phyloP scores from a whole-genome alignment of 2,888 invertebrate genomes.

The Diarsia dahlii region DNA sequence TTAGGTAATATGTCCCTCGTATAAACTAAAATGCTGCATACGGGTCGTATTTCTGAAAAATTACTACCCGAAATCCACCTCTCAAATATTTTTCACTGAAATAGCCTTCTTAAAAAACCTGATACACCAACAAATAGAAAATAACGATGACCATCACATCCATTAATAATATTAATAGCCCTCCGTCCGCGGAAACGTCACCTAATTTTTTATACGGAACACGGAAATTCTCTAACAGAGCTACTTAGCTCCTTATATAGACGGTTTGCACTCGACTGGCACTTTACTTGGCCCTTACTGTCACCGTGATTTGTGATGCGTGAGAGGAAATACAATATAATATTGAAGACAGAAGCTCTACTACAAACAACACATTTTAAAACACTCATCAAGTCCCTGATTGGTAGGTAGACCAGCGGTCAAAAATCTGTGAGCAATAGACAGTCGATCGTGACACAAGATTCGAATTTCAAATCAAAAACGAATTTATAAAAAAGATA shows the following conservation, averaged over 20 bases:
- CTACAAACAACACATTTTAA: neutral
- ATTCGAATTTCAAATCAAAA: constrained; percentile 8
- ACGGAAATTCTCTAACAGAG: constrained; percentile 50
- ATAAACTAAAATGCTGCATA: too few relatives aligned
- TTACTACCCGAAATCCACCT: neutral
- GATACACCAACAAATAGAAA: constrained; percentile 10
- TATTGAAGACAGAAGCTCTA: constrained; percentile 29
- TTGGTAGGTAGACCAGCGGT: neutral
- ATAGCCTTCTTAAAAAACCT: neutral
- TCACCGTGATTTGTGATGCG: constrained; percentile 61
- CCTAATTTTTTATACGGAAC: constrained; percentile 44
- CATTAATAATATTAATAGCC: constrained; percentile 51
- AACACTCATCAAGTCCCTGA: neutral
- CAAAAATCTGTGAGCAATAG: neutral
- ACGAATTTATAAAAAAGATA: fast-evolving
- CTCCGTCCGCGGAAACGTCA: constrained; percentile 34
- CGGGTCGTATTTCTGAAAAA: too few relatives aligned
- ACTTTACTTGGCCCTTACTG: constrained; percentile 51
- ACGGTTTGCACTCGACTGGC: constrained; percentile 20
- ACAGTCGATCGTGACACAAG: neutral
- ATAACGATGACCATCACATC: constrained; percentile 19
- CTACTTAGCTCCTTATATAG: constrained; percentile 51
- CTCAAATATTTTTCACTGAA: neutral
- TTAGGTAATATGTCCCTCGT: too few relatives aligned
- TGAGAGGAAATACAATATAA: constrained; percentile 9